Evolutionary conservation across 2,888 invertebrate species (phyloP).

Genomic region (Ellobium chinense): DNA sequence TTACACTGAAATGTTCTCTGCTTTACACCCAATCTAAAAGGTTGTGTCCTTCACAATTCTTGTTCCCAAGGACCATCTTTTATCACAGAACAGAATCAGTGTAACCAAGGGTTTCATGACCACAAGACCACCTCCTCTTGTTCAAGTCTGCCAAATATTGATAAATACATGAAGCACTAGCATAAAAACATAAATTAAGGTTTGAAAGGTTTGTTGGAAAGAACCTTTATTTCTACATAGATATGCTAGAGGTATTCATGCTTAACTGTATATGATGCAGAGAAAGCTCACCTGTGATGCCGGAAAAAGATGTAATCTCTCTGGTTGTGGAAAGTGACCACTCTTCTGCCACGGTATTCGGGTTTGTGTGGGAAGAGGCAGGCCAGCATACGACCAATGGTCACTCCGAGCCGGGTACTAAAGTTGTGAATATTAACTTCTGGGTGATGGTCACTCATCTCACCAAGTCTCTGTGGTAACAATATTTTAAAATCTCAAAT

Average conservation of each 20-base stretch:
- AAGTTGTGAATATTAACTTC: constrained; percentile 98
- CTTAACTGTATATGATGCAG: background rate
- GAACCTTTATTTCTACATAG: no score
- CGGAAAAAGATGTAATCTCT: constrained; percentile 99
- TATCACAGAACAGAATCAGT: no score
- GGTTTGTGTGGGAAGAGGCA: constrained; percentile 97
- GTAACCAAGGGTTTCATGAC: no score
- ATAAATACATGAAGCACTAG: no score
- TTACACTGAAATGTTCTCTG: no score
- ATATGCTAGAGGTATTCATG: no score
- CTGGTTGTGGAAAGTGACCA: constrained; percentile 99
- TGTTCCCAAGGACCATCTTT: no score
- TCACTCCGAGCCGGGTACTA: constrained; percentile 93
- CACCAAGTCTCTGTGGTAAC: constrained; percentile 49
- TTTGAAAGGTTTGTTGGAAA: background rate
- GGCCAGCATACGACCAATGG: constrained; percentile 93
- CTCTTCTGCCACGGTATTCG: constrained; percentile 94
- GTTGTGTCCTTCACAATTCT: no score
- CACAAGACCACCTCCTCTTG: no score
- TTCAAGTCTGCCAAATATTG: no score
- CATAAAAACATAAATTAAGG: background rate
- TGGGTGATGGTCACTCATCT: constrained; percentile 85
- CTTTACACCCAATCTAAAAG: no score
- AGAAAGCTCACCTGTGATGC: constrained; percentile 89
- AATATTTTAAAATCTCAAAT: no score